A percentile compares a stretch with the other conserved stretches of the same genome.
phyloP scores from a whole-genome alignment of 2,888 invertebrate genomes.

The Thalpophila matura region DNA sequence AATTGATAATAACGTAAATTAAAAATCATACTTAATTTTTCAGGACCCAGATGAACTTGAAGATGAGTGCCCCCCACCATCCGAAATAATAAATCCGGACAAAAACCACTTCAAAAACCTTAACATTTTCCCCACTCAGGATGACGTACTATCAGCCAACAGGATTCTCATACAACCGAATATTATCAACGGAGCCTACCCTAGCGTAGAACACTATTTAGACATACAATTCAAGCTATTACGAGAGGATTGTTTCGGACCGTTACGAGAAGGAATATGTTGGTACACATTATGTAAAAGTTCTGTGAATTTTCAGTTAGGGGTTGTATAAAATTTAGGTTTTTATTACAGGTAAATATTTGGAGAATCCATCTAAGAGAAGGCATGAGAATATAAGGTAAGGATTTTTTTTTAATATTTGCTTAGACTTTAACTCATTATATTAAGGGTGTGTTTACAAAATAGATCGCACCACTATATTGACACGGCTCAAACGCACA shows the following conservation, averaged over 20 bases:
- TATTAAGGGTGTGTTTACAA: too few relatives aligned
- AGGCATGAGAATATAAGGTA: slow-evolving; percentile 87
- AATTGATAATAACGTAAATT: too few relatives aligned
- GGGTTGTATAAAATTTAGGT: not conserved
- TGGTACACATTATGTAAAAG: slow-evolving; percentile 69
- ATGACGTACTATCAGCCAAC: slow-evolving; percentile 88
- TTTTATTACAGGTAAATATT: slow-evolving; percentile 81
- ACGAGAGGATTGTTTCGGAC: slow-evolving; percentile 95
- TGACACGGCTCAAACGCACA: too few relatives aligned
- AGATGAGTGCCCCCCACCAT: not conserved
- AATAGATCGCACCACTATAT: too few relatives aligned
- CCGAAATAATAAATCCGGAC: slow-evolving; percentile 55
- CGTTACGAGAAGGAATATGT: slow-evolving; percentile 93
- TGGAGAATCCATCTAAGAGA: slow-evolving; percentile 83
- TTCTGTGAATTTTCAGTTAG: not conserved
- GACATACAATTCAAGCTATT: slow-evolving; percentile 95
- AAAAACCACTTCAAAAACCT: slow-evolving; percentile 74
- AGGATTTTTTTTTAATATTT: not conserved
- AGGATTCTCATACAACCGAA: slow-evolving; percentile 87
- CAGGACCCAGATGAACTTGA: slow-evolving; percentile 37
- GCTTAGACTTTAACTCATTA: too few relatives aligned
- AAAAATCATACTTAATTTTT: slow-evolving; percentile 3
- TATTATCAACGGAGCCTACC: slow-evolving; percentile 91
- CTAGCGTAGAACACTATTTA: slow-evolving; percentile 93
- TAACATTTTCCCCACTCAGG: slow-evolving; percentile 84